Evolutionary conservation across 2,113 vertebrate genomes (phyloP).

Genomic region (human (Homo sapiens)): GRCh38 chr3:116504501-116505000

Average conservation of each 20-base stretch:
- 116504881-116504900: neutral
- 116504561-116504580: neutral
- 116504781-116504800: neutral
- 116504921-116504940: neutral
- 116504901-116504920: neutral
- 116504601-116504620: neutral
- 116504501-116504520: neutral
- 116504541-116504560: neutral
- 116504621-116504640: neutral
- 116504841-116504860: neutral
- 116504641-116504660: neutral
- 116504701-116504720: neutral
- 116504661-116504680: neutral
- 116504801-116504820: neutral
- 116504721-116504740: neutral
- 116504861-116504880: neutral
- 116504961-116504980: neutral
- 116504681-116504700: neutral
- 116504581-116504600: neutral
- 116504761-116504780: slow-evolving; percentile 16
- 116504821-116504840: neutral
- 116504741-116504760: neutral
- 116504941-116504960: neutral
- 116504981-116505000: neutral
- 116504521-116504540: neutral